Percentiles rank a stretch among this genome's conserved stretches.
Conservation (phyloP, 1,140 invertebrate species). For the Lepidostoma basale region DNA sequence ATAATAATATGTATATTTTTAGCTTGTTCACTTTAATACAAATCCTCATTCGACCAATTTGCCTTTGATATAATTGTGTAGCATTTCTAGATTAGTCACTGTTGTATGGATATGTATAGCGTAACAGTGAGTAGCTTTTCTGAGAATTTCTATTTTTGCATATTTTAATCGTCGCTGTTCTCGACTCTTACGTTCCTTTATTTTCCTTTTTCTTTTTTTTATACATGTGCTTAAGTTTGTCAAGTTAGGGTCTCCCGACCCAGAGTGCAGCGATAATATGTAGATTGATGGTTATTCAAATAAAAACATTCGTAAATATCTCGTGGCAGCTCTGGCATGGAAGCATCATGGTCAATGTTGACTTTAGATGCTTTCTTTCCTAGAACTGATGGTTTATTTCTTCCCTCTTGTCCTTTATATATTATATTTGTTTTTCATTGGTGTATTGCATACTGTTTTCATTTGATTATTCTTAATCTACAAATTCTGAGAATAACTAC, state of each 20-base stretch:
- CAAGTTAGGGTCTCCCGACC: conserved; percentile 32
- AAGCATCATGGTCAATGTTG: neutral
- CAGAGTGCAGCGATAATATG: conserved; percentile 45
- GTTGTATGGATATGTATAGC: conserved; percentile 44
- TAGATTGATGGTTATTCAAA: conserved; percentile 47
- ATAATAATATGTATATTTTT: conserved; percentile 43
- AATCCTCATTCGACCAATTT: conserved; percentile 48
- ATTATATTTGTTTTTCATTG: too few relatives aligned
- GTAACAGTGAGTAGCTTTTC: conserved; percentile 46
- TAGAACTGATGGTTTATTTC: neutral
- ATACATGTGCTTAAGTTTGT: conserved; percentile 46
- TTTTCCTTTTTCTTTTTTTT: conserved; percentile 43
- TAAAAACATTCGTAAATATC: conserved; percentile 38
- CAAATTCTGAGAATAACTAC: too few relatives aligned
- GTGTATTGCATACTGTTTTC: too few relatives aligned
- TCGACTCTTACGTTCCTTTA: conserved; percentile 41
- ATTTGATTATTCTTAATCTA: too few relatives aligned
- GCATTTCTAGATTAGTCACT: conserved; percentile 44
- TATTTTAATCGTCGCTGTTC: conserved; percentile 47
- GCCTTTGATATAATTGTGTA: conserved; percentile 47
- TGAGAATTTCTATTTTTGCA: conserved; percentile 48
- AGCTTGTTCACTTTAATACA: conserved; percentile 46
- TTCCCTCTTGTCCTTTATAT: too few relatives aligned
- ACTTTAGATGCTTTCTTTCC: neutral
- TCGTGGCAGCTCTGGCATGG: neutral